Base-by-base conservation (phyloP, 2,113 vertebrate species). In the Vidua chalybeata region DNA sequence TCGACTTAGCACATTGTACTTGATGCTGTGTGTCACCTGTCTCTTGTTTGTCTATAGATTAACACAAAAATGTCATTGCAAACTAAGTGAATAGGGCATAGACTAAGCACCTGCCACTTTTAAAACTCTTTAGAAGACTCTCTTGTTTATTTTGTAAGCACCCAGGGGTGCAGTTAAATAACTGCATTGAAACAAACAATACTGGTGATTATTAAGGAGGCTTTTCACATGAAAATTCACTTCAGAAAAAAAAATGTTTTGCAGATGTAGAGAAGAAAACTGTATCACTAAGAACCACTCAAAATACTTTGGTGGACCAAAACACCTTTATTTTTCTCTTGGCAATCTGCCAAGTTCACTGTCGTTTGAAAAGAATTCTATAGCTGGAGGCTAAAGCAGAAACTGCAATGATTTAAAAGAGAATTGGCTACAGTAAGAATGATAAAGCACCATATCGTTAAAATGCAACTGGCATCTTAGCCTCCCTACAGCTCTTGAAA, bases 41-140 rank as follows among this genome's bases (percentile, higher is more conserved):
- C 98, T 97, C 97, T 98, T 98, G 98, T 98, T 98, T 98, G 97
- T 97, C 97, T 98, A 87, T 87, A 98, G 97, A 98, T 98, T 98
- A 98, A 97, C 96, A 98, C 97, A 98, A 97, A 98, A 97, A 97
- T 97, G 97, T 97, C 97, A 98, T 94, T 96, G 97, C 96, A 96
- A 97, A 96, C 95, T 94, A 95, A 97, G 96, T 98, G 97, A 99
- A 99, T 98, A 97, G 98, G 97, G 98, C 97, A 97, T 97, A 98
- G 98, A 98, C 97, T 97, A 97, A 98, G 98, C 99, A 99, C 99
- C 99, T 99, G 99, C 98, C 98, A 98, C 98, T 99, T 98, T 97
- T 98, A 98, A 98, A 98, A 98, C 97, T 98, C 98, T 97, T 97
- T 98, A 98, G 98, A 98, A 98, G 98, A 97, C 95, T 97, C 98